These are phyloP conservation scores for Solea solea DNA, from an alignment of 2,113 vertebrate genomes.

Conservation along the genomic window DNA sequence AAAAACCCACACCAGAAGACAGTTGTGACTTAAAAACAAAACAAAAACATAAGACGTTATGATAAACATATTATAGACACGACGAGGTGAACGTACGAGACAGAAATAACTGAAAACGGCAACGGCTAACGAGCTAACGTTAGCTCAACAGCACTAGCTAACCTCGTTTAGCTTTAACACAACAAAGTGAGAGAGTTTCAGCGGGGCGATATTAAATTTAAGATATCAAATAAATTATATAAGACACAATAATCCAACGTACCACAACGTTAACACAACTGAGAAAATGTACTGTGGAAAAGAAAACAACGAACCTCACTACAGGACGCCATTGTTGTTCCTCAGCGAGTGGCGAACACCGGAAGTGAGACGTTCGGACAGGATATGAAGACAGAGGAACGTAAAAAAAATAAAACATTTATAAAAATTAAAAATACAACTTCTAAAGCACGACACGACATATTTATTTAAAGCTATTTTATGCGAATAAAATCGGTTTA, in stretches of 20 bases:
- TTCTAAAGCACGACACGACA: not conserved
- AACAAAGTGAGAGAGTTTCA: not conserved
- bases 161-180: constrained; percentile 40
- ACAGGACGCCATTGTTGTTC: constrained; percentile 74
- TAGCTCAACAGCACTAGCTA: constrained; percentile 13
- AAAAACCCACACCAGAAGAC: not conserved
- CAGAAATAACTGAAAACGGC: not conserved
- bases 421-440: not conserved
- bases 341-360: not conserved
- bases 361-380: constrained; percentile 24
- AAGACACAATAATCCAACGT: not conserved
- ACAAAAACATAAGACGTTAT: not conserved
- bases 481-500: too few relatives aligned
- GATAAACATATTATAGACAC: not conserved
- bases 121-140: not conserved
- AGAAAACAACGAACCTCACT: constrained; percentile 61
- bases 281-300: not conserved
- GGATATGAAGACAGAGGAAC: constrained; percentile 44
- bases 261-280: rapidly evolving
- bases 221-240: not conserved
- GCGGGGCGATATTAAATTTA: too few relatives aligned
- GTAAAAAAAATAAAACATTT: not conserved
- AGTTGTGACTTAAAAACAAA: not conserved
- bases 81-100: not conserved
- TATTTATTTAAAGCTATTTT: too few relatives aligned